A percentile compares a stretch with the other conserved stretches of the same genome.
Conservation (phyloP, 2,113 vertebrate species). For the Anarhynchus alexandrinus region DNA sequence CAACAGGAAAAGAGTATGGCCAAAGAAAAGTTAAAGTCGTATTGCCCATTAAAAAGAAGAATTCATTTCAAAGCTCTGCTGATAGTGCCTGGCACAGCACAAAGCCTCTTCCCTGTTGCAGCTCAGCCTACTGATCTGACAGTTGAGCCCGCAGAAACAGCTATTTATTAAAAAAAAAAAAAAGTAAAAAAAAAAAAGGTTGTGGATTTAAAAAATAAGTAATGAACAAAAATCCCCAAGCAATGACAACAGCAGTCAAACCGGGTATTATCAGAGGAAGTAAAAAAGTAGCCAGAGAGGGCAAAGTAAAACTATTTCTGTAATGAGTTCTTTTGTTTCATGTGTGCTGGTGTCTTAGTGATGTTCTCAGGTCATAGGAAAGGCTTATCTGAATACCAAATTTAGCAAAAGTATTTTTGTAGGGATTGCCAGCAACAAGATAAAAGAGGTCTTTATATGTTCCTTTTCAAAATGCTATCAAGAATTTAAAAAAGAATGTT, state of each 20-base stretch:
- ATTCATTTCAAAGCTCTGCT: neutral
- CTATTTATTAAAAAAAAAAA: neutral
- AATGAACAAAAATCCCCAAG: neutral
- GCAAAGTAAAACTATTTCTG: neutral
- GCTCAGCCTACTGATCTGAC: neutral
- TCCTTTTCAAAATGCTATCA: neutral
- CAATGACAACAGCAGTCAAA: neutral
- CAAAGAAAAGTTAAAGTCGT: neutral
- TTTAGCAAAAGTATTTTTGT: neutral
- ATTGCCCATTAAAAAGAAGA: neutral
- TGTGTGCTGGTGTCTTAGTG: neutral
- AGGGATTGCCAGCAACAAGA: neutral
- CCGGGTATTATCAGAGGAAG: neutral
- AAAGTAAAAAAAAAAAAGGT: neutral
- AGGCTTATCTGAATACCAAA: neutral
- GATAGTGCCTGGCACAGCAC: neutral
- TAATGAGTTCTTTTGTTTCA: neutral
- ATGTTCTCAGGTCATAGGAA: neutral
- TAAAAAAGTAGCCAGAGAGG: neutral
- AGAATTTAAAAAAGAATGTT: neutral
- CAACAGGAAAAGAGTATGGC: neutral
- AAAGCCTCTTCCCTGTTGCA: neutral
- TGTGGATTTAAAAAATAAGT: neutral
- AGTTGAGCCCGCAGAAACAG: neutral
- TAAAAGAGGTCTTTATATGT: neutral